Evolutionary conservation across 1,140 invertebrate genomes (phyloP).

Genomic region (Muscidifurax raptorellus): DNA sequence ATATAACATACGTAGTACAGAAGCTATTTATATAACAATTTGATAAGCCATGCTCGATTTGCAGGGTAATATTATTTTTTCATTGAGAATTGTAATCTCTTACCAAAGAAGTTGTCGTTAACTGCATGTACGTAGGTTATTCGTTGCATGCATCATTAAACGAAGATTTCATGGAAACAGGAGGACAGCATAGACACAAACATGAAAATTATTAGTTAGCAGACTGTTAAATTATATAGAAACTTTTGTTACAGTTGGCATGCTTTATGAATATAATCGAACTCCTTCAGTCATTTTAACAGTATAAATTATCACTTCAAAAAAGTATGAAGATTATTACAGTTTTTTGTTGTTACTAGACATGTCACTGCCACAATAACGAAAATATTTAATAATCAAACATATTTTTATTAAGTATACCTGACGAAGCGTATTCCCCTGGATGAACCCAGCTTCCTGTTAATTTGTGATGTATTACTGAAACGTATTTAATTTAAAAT

Average conservation of each 20-base stretch:
- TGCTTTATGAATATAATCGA: neutral
- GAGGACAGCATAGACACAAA: constrained; percentile 66
- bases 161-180: constrained; percentile 62
- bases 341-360: constrained; percentile 17
- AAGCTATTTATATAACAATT: neutral
- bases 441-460: constrained; percentile 97
- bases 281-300: neutral
- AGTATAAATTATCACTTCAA: neutral
- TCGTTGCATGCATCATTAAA: constrained; percentile 70
- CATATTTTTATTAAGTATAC: constrained; percentile 77
- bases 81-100: constrained; percentile 75
- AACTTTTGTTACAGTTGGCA: constrained; percentile 33
- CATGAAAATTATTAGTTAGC: constrained; percentile 69
- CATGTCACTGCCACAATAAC: neutral
- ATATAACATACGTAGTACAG: no score
- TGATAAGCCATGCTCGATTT: neutral
- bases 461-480: constrained; percentile 55
- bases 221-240: constrained; percentile 39
- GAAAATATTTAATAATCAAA: neutral
- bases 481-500: constrained; percentile 22
- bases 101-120: constrained; percentile 99
- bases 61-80: neutral
- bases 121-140: constrained; percentile 79
- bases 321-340: neutral
- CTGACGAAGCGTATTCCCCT: constrained; percentile 98